Percentiles rank a stretch among this genome's conserved stretches.
phyloP scores from a whole-genome alignment of 2,113 vertebrate species.

The Spilogale gracilis region DNA sequence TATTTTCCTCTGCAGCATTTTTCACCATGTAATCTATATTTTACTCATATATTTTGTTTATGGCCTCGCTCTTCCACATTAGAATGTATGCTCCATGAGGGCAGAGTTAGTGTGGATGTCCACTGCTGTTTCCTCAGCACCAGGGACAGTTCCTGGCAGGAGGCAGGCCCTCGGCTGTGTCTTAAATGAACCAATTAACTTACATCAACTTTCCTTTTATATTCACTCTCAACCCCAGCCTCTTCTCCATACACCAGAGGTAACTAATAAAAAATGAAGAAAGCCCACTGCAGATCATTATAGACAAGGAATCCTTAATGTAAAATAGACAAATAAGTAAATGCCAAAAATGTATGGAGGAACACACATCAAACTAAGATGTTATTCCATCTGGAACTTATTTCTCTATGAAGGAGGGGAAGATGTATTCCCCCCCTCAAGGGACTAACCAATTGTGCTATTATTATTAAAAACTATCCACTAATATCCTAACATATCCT shows the following conservation, averaged over 20 bases:
- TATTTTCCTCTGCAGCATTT: not conserved
- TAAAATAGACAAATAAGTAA: conserved; percentile 6
- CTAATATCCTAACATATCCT: conserved; percentile 43
- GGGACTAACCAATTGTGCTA: conserved; percentile 60
- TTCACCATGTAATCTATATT: not conserved
- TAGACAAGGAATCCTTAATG: not conserved
- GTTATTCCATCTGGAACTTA: conserved; percentile 73
- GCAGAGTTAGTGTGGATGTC: not conserved
- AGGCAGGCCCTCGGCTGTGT: not conserved
- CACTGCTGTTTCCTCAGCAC: not conserved
- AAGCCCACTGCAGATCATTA: not conserved
- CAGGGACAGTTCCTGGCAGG: not conserved
- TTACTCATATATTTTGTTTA: not conserved
- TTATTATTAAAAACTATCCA: conserved; percentile 67
- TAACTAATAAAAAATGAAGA: conserved; percentile 48
- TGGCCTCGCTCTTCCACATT: not conserved
- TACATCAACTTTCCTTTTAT: not conserved
- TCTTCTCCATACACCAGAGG: not conserved
- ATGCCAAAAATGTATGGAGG: conserved; percentile 57
- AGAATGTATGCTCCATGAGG: not conserved
- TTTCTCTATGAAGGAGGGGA: conserved; percentile 58
- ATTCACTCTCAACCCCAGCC: not conserved
- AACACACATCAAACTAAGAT: conserved; percentile 52
- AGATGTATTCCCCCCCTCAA: conserved; percentile 11
- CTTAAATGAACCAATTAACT: not conserved